These are phyloP conservation scores for Gephyroberyx darwinii DNA, from an alignment of 2,797 vertebrate genomes.

Conservation along the genomic window DNA sequence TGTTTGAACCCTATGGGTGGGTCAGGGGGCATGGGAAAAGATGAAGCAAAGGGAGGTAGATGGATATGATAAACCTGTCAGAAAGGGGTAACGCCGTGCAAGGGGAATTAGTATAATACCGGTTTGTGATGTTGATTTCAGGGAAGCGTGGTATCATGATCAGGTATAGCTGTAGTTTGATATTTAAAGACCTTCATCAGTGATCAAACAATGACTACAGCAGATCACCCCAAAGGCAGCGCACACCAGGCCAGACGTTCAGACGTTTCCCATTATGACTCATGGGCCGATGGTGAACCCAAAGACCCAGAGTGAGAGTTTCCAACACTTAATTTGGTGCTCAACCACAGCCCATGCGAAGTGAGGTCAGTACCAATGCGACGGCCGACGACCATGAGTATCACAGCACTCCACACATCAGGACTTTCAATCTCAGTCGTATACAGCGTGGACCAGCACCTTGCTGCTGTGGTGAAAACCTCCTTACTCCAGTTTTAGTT, in stretches of 20 bases:
- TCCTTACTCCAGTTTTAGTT: neutral
- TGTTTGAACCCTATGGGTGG: conserved; percentile 76
- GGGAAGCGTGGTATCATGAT: conserved; percentile 21
- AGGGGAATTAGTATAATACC: conserved; percentile 11
- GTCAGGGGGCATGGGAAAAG: conserved; percentile 54
- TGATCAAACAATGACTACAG: conserved; percentile 33
- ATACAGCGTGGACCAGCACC: conserved; percentile 45
- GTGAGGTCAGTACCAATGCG: conserved; percentile 21
- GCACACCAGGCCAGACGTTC: conserved; percentile 22
- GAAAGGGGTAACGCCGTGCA: conserved; percentile 18
- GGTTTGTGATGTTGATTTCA: conserved; percentile 63
- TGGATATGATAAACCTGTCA: conserved; percentile 43
- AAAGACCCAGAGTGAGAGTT: conserved; percentile 39
- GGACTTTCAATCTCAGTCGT: conserved; percentile 37
- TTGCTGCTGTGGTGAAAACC: conserved; percentile 29
- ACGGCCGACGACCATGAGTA: neutral
- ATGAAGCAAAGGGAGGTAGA: conserved; percentile 67
- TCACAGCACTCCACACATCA: conserved; percentile 67
- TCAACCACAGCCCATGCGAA: conserved; percentile 58
- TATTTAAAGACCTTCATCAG: conserved; percentile 24
- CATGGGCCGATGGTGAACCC: conserved; percentile 28
- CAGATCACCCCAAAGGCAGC: conserved; percentile 3
- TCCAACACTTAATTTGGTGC: conserved; percentile 56
- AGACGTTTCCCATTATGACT: conserved; percentile 38
- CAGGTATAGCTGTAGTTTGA: conserved; percentile 25